Conservation (phyloP, 2,797 vertebrate genomes). For the Sciurus vulgaris region DNA sequence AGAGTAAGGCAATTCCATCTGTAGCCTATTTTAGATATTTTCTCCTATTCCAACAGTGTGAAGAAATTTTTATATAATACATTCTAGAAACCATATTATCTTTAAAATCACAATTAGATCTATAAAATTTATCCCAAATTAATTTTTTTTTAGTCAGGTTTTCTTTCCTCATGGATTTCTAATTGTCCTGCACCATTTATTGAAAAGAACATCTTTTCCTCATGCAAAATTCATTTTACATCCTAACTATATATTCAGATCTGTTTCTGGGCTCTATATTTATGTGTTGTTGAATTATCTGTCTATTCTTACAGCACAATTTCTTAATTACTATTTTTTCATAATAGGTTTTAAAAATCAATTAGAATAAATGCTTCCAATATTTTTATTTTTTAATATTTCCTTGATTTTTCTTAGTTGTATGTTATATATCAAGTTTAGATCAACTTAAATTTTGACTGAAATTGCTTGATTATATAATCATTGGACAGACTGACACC, state of each 20-base stretch:
- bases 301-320: neutral
- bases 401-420: neutral
- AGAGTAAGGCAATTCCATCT: neutral
- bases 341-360: neutral
- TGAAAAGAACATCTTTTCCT: neutral
- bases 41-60: neutral
- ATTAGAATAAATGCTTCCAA: neutral
- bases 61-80: neutral
- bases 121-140: neutral
- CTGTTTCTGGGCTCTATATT: neutral
- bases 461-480: neutral
- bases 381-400: neutral
- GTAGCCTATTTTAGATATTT: neutral
- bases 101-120: neutral
- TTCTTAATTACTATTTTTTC: neutral
- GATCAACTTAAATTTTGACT: neutral
- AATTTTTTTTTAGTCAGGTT: neutral
- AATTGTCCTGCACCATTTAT: neutral
- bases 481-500: neutral
- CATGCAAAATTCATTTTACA: neutral
- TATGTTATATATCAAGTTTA: neutral
- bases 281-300: neutral
- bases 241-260: neutral
- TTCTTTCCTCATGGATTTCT: neutral
- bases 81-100: neutral